Conservation (phyloP, 2,113 vertebrate genomes). For the Ancistrus triradiatus region DNA sequence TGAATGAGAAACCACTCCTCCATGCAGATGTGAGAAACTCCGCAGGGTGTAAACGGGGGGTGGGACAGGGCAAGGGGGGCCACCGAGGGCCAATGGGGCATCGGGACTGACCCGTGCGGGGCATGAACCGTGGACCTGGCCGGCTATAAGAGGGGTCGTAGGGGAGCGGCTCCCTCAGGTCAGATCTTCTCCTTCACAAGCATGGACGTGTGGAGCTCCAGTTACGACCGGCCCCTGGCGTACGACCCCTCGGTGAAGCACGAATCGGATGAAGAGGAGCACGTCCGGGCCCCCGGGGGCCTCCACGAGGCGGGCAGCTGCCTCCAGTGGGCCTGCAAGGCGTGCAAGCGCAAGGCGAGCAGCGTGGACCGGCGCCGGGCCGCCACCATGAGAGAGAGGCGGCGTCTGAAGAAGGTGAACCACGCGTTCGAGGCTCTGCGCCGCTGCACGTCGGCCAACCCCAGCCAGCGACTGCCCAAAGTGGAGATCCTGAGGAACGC, state of each 20-base stretch:
- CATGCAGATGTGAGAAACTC: conserved; percentile 76
- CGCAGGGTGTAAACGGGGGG: conserved; percentile 58
- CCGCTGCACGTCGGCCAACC: conserved; percentile 89
- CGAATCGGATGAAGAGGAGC: conserved; percentile 87
- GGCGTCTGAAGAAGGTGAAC: conserved; percentile 95
- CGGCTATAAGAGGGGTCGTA: conserved; percentile 79
- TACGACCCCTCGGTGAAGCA: conserved; percentile 71
- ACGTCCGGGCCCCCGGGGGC: conserved; percentile 80
- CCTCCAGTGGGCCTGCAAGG: conserved; percentile 97
- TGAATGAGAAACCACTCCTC: conserved; percentile 67
- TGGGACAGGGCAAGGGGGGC: conserved; percentile 49
- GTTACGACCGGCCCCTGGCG: conserved; percentile 75
- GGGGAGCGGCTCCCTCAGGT: background rate
- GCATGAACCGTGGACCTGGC: conserved; percentile 65
- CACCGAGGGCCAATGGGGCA: conserved; percentile 62
- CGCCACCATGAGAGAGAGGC: conserved; percentile 93
- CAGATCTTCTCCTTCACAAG: conserved; percentile 31
- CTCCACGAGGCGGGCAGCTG: conserved; percentile 92
- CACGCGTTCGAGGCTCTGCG: conserved; percentile 92
- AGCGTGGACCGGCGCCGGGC: conserved; percentile 87
- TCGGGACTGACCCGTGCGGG: conserved; percentile 67
- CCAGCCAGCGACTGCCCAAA: conserved; percentile 92
- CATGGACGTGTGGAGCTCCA: conserved; percentile 79
- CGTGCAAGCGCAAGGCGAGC: conserved; percentile 90
- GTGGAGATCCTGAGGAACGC: conserved; percentile 97